These are phyloP conservation scores for Labrus mixtus DNA, from an alignment of 2,113 vertebrate species.

Conservation along the genomic window DNA sequence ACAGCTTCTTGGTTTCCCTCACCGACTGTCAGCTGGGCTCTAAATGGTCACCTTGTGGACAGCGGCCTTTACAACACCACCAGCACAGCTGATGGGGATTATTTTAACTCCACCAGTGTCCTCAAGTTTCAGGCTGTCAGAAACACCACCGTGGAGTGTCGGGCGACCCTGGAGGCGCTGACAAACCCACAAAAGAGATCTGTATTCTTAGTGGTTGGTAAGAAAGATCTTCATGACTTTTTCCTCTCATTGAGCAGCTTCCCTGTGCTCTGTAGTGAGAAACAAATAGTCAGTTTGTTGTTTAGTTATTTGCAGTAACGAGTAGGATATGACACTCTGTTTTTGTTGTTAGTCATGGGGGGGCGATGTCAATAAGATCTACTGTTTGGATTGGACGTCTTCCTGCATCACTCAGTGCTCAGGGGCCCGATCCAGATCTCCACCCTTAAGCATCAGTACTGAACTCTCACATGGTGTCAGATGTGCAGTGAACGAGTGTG, in stretches of 20 bases:
- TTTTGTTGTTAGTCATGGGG: too few relatives aligned
- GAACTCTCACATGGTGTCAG: too few relatives aligned
- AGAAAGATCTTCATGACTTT: slow-evolving; percentile 52
- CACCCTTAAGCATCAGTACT: too few relatives aligned
- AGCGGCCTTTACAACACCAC: slow-evolving; percentile 74
- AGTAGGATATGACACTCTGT: too few relatives aligned
- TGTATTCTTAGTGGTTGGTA: slow-evolving; percentile 81
- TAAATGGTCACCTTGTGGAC: slow-evolving; percentile 68
- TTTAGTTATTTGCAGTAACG: too few relatives aligned
- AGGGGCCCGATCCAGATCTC: too few relatives aligned
- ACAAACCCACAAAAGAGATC: slow-evolving; percentile 67
- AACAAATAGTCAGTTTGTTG: background rate
- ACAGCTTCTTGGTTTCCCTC: slow-evolving; percentile 85
- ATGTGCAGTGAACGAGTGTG: too few relatives aligned
- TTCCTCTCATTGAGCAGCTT: background rate
- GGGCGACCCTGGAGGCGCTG: slow-evolving; percentile 79
- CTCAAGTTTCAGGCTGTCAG: slow-evolving; percentile 77
- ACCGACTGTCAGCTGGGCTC: slow-evolving; percentile 85
- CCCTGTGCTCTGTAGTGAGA: background rate
- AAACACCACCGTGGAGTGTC: slow-evolving; percentile 83
- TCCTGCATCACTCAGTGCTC: too few relatives aligned
- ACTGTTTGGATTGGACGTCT: too few relatives aligned
- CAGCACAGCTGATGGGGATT: slow-evolving; percentile 40
- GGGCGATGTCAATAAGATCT: too few relatives aligned
- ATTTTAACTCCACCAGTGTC: slow-evolving; percentile 80